Conservation (phyloP, 2,113 vertebrate species). For the Argyrosomus japonicus region DNA sequence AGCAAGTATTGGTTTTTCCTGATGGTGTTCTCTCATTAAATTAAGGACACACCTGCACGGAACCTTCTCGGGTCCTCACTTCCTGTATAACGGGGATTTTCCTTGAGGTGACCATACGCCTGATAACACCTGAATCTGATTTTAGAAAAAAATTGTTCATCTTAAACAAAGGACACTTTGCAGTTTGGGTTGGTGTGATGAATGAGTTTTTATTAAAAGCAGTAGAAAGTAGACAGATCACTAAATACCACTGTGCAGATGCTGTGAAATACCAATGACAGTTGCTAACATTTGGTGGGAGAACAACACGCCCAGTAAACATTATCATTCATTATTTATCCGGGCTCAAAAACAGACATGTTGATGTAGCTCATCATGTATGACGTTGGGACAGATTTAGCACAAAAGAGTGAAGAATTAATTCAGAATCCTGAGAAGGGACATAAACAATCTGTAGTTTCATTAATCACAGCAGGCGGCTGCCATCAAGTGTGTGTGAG, state of each 20-base stretch:
- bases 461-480: constrained; percentile 8
- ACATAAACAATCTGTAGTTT: constrained; percentile 30
- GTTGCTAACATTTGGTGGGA: too few species aligned
- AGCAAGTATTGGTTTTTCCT: background rate
- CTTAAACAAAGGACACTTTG: background rate
- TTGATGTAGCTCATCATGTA: constrained; percentile 6
- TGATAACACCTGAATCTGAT: background rate
- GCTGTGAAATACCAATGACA: too few species aligned
- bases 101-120: background rate
- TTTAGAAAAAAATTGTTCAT: background rate
- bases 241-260: too few species aligned
- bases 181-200: background rate
- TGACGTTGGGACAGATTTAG: background rate
- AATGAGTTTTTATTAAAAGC: background rate
- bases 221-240: too few species aligned
- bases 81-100: background rate
- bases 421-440: constrained; percentile 11
- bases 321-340: too few species aligned
- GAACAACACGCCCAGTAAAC: too few species aligned
- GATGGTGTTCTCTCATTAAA: background rate
- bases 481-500: background rate
- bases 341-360: too few species aligned
- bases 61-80: background rate
- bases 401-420: constrained; percentile 3
- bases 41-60: background rate